Evolutionary conservation across 2,888 invertebrate genomes (phyloP).

Genomic region (Syrista parreyssii): DNA sequence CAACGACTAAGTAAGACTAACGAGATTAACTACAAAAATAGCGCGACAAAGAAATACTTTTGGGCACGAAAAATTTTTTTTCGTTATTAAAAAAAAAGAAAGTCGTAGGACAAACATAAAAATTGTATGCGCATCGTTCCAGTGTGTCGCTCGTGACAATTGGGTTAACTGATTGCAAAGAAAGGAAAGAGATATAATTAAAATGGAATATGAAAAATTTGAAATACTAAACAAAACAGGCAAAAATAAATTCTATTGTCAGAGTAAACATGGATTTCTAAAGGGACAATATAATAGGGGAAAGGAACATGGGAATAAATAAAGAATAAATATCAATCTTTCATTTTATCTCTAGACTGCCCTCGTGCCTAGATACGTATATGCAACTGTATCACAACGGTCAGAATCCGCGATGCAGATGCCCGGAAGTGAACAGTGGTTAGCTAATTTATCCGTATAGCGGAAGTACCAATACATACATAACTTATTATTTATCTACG

Average conservation of each 20-base stretch:
- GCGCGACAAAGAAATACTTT: background rate
- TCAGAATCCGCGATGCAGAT: conserved; percentile 26
- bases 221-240: background rate
- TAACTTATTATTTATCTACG: conserved; percentile 34
- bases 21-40: background rate
- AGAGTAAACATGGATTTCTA: background rate
- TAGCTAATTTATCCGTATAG: conserved; percentile 28
- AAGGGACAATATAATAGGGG: background rate
- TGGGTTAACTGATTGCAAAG: background rate
- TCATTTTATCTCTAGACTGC: background rate
- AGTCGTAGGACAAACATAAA: too few relatives aligned
- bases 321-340: background rate
- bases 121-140: too few relatives aligned
- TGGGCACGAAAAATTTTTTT: too few relatives aligned
- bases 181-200: background rate
- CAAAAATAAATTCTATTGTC: background rate
- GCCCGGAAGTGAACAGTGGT: conserved; percentile 18
- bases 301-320: background rate
- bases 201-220: too few relatives aligned
- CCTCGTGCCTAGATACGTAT: background rate
- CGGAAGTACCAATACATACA: conserved; percentile 16
- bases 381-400: background rate
- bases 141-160: too few relatives aligned
- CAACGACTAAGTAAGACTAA: background rate
- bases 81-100: too few relatives aligned